Conservation (phyloP, 2,888 invertebrate genomes). For the Mesopsocus fuscifrons region DNA sequence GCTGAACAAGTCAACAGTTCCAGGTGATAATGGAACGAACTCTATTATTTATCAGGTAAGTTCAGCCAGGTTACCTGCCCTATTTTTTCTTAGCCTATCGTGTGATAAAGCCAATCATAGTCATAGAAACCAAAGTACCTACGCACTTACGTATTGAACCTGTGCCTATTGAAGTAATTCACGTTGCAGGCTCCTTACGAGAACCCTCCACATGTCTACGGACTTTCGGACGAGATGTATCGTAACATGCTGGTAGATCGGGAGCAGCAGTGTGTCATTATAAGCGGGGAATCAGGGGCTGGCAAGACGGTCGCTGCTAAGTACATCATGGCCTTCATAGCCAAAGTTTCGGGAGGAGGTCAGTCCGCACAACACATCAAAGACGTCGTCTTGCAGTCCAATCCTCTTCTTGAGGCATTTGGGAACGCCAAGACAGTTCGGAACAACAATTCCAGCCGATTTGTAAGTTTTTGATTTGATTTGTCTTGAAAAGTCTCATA, state of each 20-base stretch:
- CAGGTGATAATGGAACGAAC: too few relatives aligned
- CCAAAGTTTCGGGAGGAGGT: slow-evolving; percentile 42
- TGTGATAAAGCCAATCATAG: too few relatives aligned
- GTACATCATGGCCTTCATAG: slow-evolving; percentile 44
- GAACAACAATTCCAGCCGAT: slow-evolving; percentile 45
- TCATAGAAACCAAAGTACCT: too few relatives aligned
- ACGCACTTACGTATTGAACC: too few relatives aligned
- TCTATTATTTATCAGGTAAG: too few relatives aligned
- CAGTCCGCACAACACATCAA: slow-evolving; percentile 39
- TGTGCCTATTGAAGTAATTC: too few relatives aligned
- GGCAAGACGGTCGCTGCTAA: slow-evolving; percentile 48
- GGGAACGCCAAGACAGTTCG: slow-evolving; percentile 46
- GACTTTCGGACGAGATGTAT: slow-evolving; percentile 49
- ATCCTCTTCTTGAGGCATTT: slow-evolving; percentile 46
- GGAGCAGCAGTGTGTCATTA: slow-evolving; percentile 51
- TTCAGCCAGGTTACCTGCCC: too few relatives aligned
- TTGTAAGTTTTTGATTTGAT: slow-evolving; percentile 40
- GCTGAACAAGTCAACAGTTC: too few relatives aligned
- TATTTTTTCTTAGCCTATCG: too few relatives aligned
- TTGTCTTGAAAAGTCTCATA: too few relatives aligned
- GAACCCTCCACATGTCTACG: slow-evolving; percentile 50
- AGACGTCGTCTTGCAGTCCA: slow-evolving; percentile 45
- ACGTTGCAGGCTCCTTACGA: slow-evolving; percentile 44
- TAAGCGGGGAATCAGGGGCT: slow-evolving; percentile 47
- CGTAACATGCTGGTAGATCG: slow-evolving; percentile 48